Conservation (phyloP, 2,888 invertebrate species). For the Meteorus cinctellus region DNA sequence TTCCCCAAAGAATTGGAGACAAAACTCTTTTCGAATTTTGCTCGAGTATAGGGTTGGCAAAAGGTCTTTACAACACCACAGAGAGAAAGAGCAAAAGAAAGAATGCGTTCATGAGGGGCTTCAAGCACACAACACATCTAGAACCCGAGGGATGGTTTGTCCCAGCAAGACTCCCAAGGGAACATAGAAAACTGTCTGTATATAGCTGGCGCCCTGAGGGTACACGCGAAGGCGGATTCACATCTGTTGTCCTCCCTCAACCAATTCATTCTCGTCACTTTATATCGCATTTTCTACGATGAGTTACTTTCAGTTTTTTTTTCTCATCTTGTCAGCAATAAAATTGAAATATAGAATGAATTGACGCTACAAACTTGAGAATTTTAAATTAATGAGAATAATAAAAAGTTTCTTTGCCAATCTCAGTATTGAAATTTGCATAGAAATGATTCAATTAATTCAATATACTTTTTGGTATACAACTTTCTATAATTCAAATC, state of each 20-base stretch:
- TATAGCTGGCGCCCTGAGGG: slow-evolving; percentile 50
- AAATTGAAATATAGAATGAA: background rate
- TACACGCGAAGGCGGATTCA: slow-evolving; percentile 57
- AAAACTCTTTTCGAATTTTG: slow-evolving; percentile 14
- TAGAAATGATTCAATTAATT: too few relatives aligned
- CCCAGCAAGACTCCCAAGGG: slow-evolving; percentile 67
- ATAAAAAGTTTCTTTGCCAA: too few relatives aligned
- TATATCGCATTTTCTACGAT: slow-evolving; percentile 17
- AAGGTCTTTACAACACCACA: slow-evolving; percentile 7
- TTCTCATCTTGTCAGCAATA: background rate
- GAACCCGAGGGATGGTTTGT: slow-evolving; percentile 69
- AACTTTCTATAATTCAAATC: too few relatives aligned
- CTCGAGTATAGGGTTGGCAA: slow-evolving; percentile 19
- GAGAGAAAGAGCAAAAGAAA: slow-evolving; percentile 4
- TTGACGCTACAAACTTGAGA: too few relatives aligned
- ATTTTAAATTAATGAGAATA: too few relatives aligned
- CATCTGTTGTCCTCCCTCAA: slow-evolving; percentile 44
- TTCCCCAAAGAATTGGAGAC: slow-evolving; percentile 23
- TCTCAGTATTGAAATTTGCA: too few relatives aligned
- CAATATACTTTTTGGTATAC: too few relatives aligned
- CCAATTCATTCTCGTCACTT: slow-evolving; percentile 17
- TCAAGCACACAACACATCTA: slow-evolving; percentile 27
- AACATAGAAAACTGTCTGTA: slow-evolving; percentile 41
- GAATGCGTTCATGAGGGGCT: slow-evolving; percentile 24
- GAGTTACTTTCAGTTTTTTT: background rate